Base-by-base conservation (phyloP, 2,888 invertebrate species). In the Hermaeophaga mercurialis region DNA sequence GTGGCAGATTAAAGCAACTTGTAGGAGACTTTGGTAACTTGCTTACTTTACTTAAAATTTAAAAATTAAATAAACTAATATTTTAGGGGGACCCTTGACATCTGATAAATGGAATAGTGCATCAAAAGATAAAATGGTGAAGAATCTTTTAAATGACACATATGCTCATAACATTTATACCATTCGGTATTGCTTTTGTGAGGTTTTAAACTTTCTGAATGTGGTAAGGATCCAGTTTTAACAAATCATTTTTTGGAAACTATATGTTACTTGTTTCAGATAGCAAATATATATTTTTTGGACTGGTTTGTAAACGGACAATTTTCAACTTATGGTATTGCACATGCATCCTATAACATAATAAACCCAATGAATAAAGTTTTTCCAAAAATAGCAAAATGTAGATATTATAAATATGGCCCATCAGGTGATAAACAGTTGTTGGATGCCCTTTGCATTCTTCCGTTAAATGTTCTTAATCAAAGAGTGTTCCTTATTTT, bases 401-500 rank as follows among this genome's bases (percentile, higher is more conserved):
- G 87, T 72, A 80, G 79, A 65, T 80, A 83, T 56, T 76, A 81
- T 48, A 80, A 73, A 60, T 85, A 80, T 56, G 88, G 88, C 1
- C 81, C 84, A 0, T 80, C 83, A 0, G 88, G 88, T 2, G 74
- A 79, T 3, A 62, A 82, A 1, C 82, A 86, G 66, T 69, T 75
- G 0, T 79, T 79, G 59, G 88, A 89, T 68, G 82, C 84, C 0
- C 79, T 91, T 0, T 91, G 91, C 66, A 81, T 91, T n/a, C 77
- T 91, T 9, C 87, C 91, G 0, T 70, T 91, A 6, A 91, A 91
- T 70, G 85, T 89, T 62, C 82, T 91, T 36, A 90, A 91, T 70
- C 90, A 91, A 70, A 91, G 91, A 73, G 83, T 91, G 62, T 90
- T 88, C 68, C 80, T 87, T 1, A 82, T 90, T 44, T 75, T 90